Base-by-base conservation (phyloP, 2,797 vertebrate species). In the Thripadectes ignobilis region DNA sequence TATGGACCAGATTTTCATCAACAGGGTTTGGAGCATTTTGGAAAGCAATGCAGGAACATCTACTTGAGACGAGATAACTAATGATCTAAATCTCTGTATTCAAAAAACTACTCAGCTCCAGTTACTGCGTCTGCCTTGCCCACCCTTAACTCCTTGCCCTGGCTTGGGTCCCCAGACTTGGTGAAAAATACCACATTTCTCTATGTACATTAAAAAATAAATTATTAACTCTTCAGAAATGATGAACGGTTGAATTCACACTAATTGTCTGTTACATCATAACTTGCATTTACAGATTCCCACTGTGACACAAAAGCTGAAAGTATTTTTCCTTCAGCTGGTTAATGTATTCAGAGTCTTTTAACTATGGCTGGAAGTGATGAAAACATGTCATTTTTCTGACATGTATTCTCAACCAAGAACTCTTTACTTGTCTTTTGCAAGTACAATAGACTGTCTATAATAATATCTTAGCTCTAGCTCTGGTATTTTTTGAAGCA, bases 351-450 rank as follows among this genome's bases (percentile, higher is more conserved):
- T 95, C 97, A 71, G 84, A 96, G 58, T 94, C 91, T 96, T 96
- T 94, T 97, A 96, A 96, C 96, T 96, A 92, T 66, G 85, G 90
- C 94, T 93, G 92, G 65, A 91, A 97, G 84, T 95, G 96, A 97
- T 97, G 96, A 96, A 97, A 96, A 97, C 94, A 96, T 96, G 96
- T 97, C 96, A 97, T 97, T 95, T 96, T 97, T 94, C 89, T 97
- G 97, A 97, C 97, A 97, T 97, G 96, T 97, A 91, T 97, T 97
- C 95, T 93, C 95, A 97, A 97, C 39, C 91, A 96, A 93, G 80
- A 97, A 39, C 67, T 91, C 95, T 97, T 93, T 95, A 89, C 97
- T 96, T 96, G 96, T 97, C 97, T 96, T 95, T 95, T 97, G 79
- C 88, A 96, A 97, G 92, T 95, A 96, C 95, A 96, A 97, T 96